Evolutionary conservation across 2,888 invertebrate species (phyloP).

Genomic region (Caenorhabditis auriculariae): DNA sequence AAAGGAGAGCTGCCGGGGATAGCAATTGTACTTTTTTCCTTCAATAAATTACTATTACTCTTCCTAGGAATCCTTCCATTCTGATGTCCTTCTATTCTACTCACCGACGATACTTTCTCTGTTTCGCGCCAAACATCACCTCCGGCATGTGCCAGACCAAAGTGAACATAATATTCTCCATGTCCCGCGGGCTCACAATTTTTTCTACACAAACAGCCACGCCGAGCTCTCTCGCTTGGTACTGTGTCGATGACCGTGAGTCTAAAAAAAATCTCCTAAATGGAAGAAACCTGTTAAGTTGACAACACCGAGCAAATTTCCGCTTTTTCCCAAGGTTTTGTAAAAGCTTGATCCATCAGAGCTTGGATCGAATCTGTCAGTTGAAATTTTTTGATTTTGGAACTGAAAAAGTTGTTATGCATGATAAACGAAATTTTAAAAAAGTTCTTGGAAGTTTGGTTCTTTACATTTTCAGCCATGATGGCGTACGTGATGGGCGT

Average conservation of each 20-base stretch:
- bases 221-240: constrained; percentile 30
- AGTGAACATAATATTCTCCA: constrained; percentile 15
- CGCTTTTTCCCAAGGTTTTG: constrained; percentile 22
- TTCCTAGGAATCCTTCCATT: too few relatives aligned
- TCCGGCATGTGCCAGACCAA: constrained; percentile 88
- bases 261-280: neutral
- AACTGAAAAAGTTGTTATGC: neutral
- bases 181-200: constrained; percentile 1
- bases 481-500: constrained; percentile 67
- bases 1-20: too few relatives aligned
- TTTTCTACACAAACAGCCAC: constrained; percentile 30
- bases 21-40: too few relatives aligned
- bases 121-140: constrained; percentile 29
- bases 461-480: constrained; percentile 25
- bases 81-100: too few relatives aligned
- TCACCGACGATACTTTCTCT: constrained; percentile 19
- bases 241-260: constrained; percentile 7
- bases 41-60: too few relatives aligned
- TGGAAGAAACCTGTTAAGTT: constrained; percentile 8
- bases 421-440: neutral
- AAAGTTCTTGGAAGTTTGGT: too few relatives aligned
- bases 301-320: constrained; percentile 14
- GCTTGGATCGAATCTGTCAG: constrained; percentile 36
- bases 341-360: constrained; percentile 27
- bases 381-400: constrained; percentile 10